Base-by-base conservation (phyloP, 2,888 invertebrate species). In the Drosophila rellima region DNA sequence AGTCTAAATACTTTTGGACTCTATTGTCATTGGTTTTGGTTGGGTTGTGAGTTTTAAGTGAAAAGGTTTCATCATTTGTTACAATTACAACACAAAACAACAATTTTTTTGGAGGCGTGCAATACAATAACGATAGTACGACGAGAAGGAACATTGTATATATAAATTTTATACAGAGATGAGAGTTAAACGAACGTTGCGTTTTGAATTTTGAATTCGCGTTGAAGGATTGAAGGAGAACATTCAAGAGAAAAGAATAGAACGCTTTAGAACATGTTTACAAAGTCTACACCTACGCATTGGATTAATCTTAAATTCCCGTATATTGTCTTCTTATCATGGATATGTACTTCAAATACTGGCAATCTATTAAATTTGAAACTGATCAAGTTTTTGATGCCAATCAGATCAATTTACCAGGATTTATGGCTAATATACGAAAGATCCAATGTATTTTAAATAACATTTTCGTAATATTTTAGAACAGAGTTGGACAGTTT, bases 1-100 rank as follows among this genome's bases (percentile, higher is more conserved):
- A 94, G 93, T 94, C 94, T 92, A 95, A 93, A 91, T 94, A 94
- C 85, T 94, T 94, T 92, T 88, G 78, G 26, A 88, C 89, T 79
- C 91, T 92, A 74, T 26, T 56, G 17, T 63, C 39, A n/a, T 7
- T 7, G 45, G 39, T 51, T 29, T 57, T 29, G 44, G 23, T 6
- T 26, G 6, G 31, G n/a, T n/a, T 35, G 75, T 61, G 45, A 42
- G 52, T 48, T 29, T 13, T 15, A 20, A 4, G 13, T 56, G 45
- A 42, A 48, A 54, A 68, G 42, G 40, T 61, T 73, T 57, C 20
- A 51, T 11, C 60, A 69, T 73, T 60, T 69, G 76, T 87, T 76
- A 80, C 23, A 72, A 50, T 74, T 59, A 75, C 77, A 70, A 72
- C 66, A 74, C 42, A 60, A 42, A 50, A 48, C 13, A 57, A 59